Percentiles rank a stretch among this genome's conserved stretches.
Evolutionary conservation across 2,113 vertebrate species (phyloP).

Genomic region (Chaenocephalus aceratus): DNA sequence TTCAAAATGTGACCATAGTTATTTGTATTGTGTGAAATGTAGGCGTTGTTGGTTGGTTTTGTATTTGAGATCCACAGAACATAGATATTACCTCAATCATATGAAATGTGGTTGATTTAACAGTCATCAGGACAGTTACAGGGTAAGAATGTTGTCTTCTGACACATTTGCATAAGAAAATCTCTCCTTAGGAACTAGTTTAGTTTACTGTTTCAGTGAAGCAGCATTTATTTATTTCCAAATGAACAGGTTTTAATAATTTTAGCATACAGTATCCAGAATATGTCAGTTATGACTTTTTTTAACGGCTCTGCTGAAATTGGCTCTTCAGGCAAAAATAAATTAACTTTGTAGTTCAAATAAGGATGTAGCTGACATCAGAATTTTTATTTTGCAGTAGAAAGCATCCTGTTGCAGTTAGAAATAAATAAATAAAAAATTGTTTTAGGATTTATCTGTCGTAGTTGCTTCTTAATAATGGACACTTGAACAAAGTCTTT

Average conservation of each 20-base stretch:
- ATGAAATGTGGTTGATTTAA: not conserved
- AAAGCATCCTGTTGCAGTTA: not conserved
- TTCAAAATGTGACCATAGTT: not conserved
- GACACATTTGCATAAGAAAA: too few species aligned
- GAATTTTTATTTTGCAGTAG: too few species aligned
- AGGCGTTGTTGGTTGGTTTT: not conserved
- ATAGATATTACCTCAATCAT: not conserved
- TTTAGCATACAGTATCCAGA: not conserved
- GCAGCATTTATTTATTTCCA: not conserved
- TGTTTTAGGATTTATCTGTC: too few species aligned
- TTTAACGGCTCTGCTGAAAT: not conserved
- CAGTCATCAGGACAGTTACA: not conserved
- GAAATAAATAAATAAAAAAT: not conserved
- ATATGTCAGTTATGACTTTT: not conserved
- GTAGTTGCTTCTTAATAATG: too few species aligned
- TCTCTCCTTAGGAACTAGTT: too few species aligned
- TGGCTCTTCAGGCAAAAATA: not conserved
- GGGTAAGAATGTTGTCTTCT: not conserved
- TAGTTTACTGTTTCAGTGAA: not conserved
- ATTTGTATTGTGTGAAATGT: not conserved
- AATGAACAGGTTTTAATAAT: not conserved
- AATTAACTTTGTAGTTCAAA: not conserved
- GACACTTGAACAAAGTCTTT: too few species aligned
- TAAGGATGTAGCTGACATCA: not conserved
- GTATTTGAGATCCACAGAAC: not conserved